Evolutionary conservation across 2,888 invertebrate genomes (phyloP).

Genomic region (Yponomeuta sedellus): DNA sequence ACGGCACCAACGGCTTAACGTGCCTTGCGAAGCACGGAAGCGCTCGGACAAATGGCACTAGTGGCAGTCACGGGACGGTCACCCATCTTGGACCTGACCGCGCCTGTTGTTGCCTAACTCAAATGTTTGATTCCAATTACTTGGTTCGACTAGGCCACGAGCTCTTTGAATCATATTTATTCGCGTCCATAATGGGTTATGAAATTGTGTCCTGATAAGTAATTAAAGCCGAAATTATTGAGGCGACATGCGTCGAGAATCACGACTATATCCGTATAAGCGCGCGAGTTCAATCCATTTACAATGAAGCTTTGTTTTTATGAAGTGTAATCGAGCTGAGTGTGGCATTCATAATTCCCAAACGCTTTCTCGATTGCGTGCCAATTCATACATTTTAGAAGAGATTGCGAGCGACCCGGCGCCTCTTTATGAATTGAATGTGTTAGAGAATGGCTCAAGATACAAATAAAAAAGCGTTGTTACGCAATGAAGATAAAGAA

Average conservation of each 20-base stretch:
- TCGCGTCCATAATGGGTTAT: constrained; percentile 19
- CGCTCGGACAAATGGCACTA: too few species aligned
- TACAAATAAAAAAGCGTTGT: neutral
- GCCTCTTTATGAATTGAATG: neutral
- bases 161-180: neutral
- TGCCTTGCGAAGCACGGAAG: too few species aligned
- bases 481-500: neutral
- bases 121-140: too few species aligned
- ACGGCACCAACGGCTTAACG: too few species aligned
- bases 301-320: constrained; percentile 2
- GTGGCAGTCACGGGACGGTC: too few species aligned
- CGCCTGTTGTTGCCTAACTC: too few species aligned
- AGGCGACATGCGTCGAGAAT: neutral
- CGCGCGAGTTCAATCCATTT: neutral
- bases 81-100: too few species aligned
- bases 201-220: constrained; percentile 36
- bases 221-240: constrained; percentile 18
- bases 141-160: too few species aligned
- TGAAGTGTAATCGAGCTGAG: neutral
- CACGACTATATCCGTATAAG: neutral
- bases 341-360: neutral
- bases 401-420: neutral
- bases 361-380: neutral
- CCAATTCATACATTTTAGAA: neutral
- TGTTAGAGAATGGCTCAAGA: neutral